Evolutionary conservation across 2,113 vertebrate genomes (phyloP), one percentile per base, ranked within the genome.

Genomic region (Ceratotherium simum): DNA sequence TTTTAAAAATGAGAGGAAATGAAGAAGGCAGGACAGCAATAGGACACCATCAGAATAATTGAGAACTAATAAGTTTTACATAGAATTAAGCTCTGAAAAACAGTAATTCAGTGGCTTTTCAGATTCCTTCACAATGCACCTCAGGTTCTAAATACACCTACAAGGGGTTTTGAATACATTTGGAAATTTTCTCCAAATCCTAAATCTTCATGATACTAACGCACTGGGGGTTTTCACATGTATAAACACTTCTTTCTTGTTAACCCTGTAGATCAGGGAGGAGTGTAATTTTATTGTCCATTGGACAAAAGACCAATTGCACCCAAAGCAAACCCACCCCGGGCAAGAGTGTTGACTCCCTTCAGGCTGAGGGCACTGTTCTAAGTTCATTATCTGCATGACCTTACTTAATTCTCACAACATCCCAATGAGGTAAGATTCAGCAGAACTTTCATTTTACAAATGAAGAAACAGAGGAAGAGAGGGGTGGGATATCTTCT

Each of bases 361-460:
- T 97, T 92, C 3, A 65, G 46, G 54, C 3, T 58, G 17, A 18
- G 12, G 21, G 6, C 25, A 33, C 21, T 83, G 31, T 21, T 91
- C 36, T 72, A 86, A 51, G 6, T 79, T 92, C 58, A 67, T 75
- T 86, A 86, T 54, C 88, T 64, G 7, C 8, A 86, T 48, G 76
- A 27, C 25, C 42, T 75, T 60, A 80, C 62, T 79, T 73, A 73
- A 91, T 76, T 92, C 36, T 90, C 64, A 33, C 18, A 75, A 81
- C 33, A 86, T 46, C 73, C 31, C 67, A 93, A 0, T 7, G 21
- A 90, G 42, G n/a, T 76, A 64, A 62, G 20, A 64, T 23, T 10
- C 21, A 89, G 6, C 60, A 84, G 60, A 95, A 33, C 62, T 91
- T 88, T 72, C 90, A 90, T 69, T 96, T 85, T 69, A 90, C 31